These are phyloP conservation scores for Hetaerina americana DNA, from an alignment of 1,140 invertebrate species.

Conservation along the genomic window DNA sequence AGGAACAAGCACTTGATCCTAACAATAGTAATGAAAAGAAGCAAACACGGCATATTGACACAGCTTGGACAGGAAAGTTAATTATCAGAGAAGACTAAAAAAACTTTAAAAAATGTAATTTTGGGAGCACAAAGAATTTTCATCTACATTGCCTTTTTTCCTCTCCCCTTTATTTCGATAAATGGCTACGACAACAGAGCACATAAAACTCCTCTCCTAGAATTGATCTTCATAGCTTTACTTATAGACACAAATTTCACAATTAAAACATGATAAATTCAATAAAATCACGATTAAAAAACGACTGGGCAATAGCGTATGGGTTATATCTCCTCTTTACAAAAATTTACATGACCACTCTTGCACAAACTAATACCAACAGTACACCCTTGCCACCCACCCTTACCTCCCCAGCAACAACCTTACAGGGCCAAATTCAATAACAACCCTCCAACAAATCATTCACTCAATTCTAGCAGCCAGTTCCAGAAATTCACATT, in stretches of 20 bases:
- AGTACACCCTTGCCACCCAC: background rate
- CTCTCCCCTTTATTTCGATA: background rate
- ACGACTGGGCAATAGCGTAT: background rate
- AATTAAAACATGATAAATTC: slow-evolving; percentile 10
- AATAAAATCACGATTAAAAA: slow-evolving; percentile 1
- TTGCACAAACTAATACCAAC: background rate
- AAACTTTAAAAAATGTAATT: slow-evolving; percentile 5
- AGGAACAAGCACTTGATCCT: background rate
- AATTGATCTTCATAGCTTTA: slow-evolving; percentile 5
- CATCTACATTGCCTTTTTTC: background rate
- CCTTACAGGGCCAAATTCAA: background rate
- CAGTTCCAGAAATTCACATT: background rate
- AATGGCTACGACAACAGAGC: slow-evolving; percentile 8
- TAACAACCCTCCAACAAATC: background rate
- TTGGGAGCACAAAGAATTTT: slow-evolving; percentile 13
- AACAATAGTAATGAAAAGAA: background rate
- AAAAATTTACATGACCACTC: background rate
- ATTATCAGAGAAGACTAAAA: slow-evolving; percentile 6
- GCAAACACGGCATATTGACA: background rate
- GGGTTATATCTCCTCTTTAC: background rate
- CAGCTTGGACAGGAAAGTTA: background rate
- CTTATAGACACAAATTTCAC: slow-evolving; percentile 13
- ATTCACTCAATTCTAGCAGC: background rate
- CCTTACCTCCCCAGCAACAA: background rate
- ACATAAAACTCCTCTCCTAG: slow-evolving; percentile 17